Base-by-base conservation (phyloP, 1,140 invertebrate species). In the Lutraria rhynchaena region DNA sequence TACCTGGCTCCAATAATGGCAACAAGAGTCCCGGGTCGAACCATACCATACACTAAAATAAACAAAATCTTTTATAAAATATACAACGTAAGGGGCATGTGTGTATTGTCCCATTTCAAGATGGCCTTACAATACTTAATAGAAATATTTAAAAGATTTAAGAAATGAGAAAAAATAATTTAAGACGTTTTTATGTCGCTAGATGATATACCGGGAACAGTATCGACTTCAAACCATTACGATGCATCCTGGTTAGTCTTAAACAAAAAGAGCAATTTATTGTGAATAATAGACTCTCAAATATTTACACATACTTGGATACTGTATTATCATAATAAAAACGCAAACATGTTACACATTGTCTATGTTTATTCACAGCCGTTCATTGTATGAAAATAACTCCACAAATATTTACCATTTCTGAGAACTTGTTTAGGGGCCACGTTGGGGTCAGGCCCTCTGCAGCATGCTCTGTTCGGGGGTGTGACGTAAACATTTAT, bases 1-100 rank as follows among this genome's bases (percentile, higher is more conserved):
- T 86, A 91, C 90, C 90, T 92, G 33, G 97, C 96, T 3, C 98
- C 98, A 96, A 99, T 96, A 31, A 99, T 95, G 3, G 97, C 97
- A 65, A 99, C 90, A 29, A 99, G 92, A 90, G 98, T 96, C 2
- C 97, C 98, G 5, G 97, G 96, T 90, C 95, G 95, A 0, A 97
- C 97, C 0, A 96, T 94, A 11, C 98, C 98, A 82, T 94, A 96
- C 4, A 98, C 97, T 89, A n/a, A n/a, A n/a, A n/a, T n/a, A n/a
- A n/a, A n/a, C n/a, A n/a, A n/a, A n/a, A n/a, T n/a, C n/a, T n/a
- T n/a, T n/a, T n/a, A n/a, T n/a, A n/a, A n/a, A n/a, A n/a, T n/a
- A n/a, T n/a, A n/a, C n/a, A n/a, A 33, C 33, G 35, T 17, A 24
- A 3, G 41, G 19, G 1, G 35, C 2, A 27, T 3, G 19, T 7